These are phyloP conservation scores for Raja brachyura DNA, from an alignment of 2,113 vertebrate genomes.

Conservation along the genomic window DNA sequence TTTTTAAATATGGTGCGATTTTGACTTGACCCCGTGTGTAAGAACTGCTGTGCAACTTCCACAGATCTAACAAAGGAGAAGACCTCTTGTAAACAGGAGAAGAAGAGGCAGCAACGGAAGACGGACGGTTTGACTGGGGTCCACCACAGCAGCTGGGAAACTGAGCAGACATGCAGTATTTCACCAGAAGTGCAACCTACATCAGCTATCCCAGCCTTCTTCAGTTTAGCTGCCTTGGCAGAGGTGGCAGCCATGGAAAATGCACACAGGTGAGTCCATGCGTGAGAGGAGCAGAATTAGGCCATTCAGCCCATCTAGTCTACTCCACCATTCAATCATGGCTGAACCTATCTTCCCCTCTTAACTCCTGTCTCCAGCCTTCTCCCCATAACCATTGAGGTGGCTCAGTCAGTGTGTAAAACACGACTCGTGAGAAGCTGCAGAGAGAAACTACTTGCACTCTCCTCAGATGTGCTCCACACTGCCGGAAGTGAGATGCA, in stretches of 20 bases:
- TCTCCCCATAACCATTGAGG: too few species aligned
- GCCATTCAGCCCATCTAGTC: too few species aligned
- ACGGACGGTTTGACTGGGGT: constrained; percentile 66
- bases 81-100: constrained; percentile 64
- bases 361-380: too few species aligned
- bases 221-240: constrained; percentile 94
- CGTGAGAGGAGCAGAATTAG: neutral
- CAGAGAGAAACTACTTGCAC: too few species aligned
- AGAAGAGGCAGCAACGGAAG: constrained; percentile 62
- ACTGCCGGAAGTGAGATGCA: too few species aligned
- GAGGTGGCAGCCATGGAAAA: constrained; percentile 99
- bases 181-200: constrained; percentile 62
- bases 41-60: constrained; percentile 45
- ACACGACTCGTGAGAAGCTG: too few species aligned
- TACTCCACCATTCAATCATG: too few species aligned
- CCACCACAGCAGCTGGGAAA: constrained; percentile 57
- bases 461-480: too few species aligned
- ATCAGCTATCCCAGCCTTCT: constrained; percentile 76
- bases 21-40: too few species aligned
- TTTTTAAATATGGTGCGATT: neutral
- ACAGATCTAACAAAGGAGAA: constrained; percentile 78
- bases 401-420: too few species aligned
- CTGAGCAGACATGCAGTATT: constrained; percentile 58
- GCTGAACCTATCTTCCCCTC: too few species aligned
- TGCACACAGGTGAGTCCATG: constrained; percentile 72